These are phyloP conservation scores for Tholera decimalis DNA, from an alignment of 2,888 invertebrate species.

Conservation along the genomic window DNA sequence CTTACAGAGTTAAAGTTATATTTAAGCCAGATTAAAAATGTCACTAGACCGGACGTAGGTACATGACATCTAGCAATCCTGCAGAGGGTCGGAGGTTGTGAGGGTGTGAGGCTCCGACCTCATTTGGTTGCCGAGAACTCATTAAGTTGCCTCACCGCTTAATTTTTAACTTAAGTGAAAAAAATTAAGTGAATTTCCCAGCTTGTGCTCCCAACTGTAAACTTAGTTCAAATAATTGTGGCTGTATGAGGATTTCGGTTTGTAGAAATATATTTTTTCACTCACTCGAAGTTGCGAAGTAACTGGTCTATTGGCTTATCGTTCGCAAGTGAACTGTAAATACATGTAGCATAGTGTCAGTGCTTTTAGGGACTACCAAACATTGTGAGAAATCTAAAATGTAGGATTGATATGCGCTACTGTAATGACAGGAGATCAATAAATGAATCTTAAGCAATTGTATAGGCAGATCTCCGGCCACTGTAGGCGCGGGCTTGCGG, in stretches of 20 bases:
- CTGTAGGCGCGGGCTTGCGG: too few relatives aligned
- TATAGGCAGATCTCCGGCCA: too few relatives aligned
- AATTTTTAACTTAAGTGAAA: constrained; percentile 81
- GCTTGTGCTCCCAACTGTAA: constrained; percentile 40
- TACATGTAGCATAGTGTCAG: too few relatives aligned
- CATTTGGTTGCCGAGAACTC: constrained; percentile 72
- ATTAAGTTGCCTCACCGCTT: constrained; percentile 77
- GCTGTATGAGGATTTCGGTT: constrained; percentile 4
- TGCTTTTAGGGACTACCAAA: too few relatives aligned
- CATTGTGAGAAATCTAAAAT: too few relatives aligned
- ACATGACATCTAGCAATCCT: constrained; percentile 53
- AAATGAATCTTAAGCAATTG: too few relatives aligned
- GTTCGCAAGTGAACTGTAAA: too few relatives aligned
- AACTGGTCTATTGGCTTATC: too few relatives aligned
- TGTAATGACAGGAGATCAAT: too few relatives aligned
- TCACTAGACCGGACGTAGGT: constrained; percentile 10
- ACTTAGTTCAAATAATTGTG: constrained; percentile 31
- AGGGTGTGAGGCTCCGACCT: constrained; percentile 66
- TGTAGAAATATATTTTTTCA: constrained; percentile 5
- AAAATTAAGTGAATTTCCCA: constrained; percentile 64
- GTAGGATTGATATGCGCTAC: too few relatives aligned
- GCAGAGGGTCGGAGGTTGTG: constrained; percentile 35
- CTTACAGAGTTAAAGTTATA: neutral
- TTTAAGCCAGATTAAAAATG: neutral
- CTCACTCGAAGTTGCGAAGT: too few relatives aligned